Percentiles rank a stretch among this genome's conserved stretches.
phyloP scores from a whole-genome alignment of 2,797 vertebrate genomes.

The Melanotaenia trifasciata region DNA sequence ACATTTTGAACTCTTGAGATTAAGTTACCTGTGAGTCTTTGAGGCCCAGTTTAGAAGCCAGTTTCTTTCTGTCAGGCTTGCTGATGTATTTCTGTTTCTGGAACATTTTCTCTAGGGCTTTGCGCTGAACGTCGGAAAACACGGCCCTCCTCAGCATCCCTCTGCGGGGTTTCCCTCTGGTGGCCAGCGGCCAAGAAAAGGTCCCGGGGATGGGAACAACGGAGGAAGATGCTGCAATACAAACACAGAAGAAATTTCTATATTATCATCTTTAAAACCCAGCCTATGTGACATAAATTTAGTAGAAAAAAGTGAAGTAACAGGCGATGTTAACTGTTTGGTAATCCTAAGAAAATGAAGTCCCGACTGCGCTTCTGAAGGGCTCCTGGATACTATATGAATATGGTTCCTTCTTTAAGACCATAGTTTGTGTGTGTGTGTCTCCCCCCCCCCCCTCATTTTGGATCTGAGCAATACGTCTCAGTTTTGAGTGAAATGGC shows the following conservation, averaged over 20 bases:
- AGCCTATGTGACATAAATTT: not conserved
- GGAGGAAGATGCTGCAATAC: slow-evolving; percentile 84
- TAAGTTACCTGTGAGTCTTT: slow-evolving; percentile 94
- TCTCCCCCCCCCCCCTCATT: no score
- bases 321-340: not conserved
- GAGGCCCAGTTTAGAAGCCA: slow-evolving; percentile 92
- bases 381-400: not conserved
- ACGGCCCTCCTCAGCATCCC: slow-evolving; percentile 96
- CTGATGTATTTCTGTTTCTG: slow-evolving; percentile 99
- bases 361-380: not conserved
- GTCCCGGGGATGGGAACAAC: slow-evolving; percentile 96
- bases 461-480: slow-evolving; percentile 74
- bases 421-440: slow-evolving; percentile 6
- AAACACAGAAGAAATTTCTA: not conserved
- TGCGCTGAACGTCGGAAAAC: slow-evolving; percentile 97
- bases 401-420: slow-evolving; percentile 13
- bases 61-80: slow-evolving; percentile 95
- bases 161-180: slow-evolving; percentile 92
- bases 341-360: not conserved
- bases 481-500: slow-evolving; percentile 88
- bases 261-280: not conserved
- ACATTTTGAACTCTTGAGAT: fast-evolving
- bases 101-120: slow-evolving; percentile 98
- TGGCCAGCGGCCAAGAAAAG: slow-evolving; percentile 94
- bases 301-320: not conserved